Conservation (phyloP, 2,113 vertebrate genomes). For the Empidonax traillii region DNA sequence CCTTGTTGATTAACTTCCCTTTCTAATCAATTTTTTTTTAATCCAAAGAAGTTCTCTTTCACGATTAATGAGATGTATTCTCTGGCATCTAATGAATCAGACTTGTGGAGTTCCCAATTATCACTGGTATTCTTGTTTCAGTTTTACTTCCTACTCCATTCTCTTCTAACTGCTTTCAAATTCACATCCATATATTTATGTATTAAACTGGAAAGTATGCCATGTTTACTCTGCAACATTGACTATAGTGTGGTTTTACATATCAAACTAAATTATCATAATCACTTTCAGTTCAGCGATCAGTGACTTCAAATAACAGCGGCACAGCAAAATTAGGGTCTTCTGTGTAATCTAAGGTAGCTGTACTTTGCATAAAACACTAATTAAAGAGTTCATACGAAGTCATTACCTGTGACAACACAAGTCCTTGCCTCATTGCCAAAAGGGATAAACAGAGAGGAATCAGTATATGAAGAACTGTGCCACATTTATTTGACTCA, state of each 20-base stretch:
- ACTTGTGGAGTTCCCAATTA: not conserved
- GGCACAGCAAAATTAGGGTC: not conserved
- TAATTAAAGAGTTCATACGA: not conserved
- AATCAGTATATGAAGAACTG: not conserved
- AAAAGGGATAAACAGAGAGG: not conserved
- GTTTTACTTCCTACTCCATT: not conserved
- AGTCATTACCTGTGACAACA: not conserved
- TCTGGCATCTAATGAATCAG: not conserved
- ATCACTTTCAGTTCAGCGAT: not conserved
- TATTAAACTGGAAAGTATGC: not conserved
- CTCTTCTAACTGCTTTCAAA: not conserved
- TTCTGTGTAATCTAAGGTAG: not conserved
- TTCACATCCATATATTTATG: not conserved
- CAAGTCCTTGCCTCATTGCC: not conserved
- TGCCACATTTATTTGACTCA: not conserved
- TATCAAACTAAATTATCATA: not conserved
- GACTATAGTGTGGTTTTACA: not conserved
- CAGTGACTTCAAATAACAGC: not conserved
- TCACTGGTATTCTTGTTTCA: not conserved
- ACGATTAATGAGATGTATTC: not conserved
- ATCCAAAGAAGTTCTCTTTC: not conserved
- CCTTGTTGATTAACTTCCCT: not conserved
- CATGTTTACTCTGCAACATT: not conserved
- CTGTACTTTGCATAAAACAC: not conserved
- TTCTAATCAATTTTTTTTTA: not conserved